These are phyloP conservation scores for Seriola rivoliana DNA, from an alignment of 2,113 vertebrate species.

Conservation along the genomic window DNA sequence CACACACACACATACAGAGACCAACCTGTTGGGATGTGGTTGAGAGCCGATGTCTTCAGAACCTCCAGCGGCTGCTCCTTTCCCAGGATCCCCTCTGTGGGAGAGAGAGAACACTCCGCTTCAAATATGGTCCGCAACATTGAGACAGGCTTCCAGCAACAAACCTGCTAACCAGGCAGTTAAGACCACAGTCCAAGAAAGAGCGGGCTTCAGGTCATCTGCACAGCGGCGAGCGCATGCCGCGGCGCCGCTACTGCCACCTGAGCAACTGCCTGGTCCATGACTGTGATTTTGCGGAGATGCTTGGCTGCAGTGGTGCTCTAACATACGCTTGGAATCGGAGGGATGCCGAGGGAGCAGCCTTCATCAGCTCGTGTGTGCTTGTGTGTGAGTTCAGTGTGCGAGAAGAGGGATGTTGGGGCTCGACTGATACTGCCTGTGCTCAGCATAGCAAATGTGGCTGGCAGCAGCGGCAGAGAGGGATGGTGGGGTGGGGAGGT, in stretches of 20 bases:
- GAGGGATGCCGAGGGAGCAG: slow-evolving; percentile 54
- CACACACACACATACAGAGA: slow-evolving; percentile 27
- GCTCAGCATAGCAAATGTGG: slow-evolving; percentile 84
- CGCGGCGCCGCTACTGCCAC: slow-evolving; percentile 13
- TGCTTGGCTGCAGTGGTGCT: slow-evolving; percentile 21
- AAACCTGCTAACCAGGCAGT: slow-evolving; percentile 43
- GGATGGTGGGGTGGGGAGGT: slow-evolving; percentile 46
- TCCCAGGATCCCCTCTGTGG: slow-evolving; percentile 83
- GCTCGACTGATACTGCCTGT: slow-evolving; percentile 78
- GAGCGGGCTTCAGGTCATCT: slow-evolving; percentile 65
- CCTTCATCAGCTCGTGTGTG: slow-evolving; percentile 42
- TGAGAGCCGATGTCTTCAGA: slow-evolving; percentile 84
- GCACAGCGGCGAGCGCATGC: slow-evolving; percentile 32
- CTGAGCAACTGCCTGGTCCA: slow-evolving; percentile 56
- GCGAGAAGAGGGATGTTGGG: slow-evolving; percentile 70
- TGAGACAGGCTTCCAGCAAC: slow-evolving; percentile 44
- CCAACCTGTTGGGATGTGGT: slow-evolving; percentile 87
- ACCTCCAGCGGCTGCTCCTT: slow-evolving; percentile 84
- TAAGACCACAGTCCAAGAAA: slow-evolving; percentile 20
- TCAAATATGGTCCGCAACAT: slow-evolving; percentile 85
- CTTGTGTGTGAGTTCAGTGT: slow-evolving; percentile 48
- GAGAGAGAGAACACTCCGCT: slow-evolving; percentile 81
- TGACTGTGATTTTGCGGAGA: slow-evolving; percentile 29
- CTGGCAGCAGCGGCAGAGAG: slow-evolving; percentile 76
- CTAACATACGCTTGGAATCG: slow-evolving; percentile 18